Conservation (phyloP, 30 jellyfish, hydroid and myxozoan genomes). For the Hydractinia symbiolongicarpus region DNA sequence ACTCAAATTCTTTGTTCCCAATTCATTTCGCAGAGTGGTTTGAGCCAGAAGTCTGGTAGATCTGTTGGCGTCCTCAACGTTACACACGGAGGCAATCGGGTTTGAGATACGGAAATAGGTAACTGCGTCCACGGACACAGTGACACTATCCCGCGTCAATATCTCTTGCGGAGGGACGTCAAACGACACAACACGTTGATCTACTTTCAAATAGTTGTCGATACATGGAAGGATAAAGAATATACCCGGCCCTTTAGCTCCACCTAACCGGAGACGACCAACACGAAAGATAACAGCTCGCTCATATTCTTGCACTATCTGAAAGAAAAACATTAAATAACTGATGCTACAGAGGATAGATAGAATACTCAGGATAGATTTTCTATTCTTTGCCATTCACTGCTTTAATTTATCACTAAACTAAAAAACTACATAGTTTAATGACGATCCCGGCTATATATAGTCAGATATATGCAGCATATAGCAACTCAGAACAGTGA, state of each 20-base stretch:
- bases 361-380: background rate
- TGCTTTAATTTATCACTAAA: too few relatives aligned
- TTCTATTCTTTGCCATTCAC: too few relatives aligned
- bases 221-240: constrained; percentile 88
- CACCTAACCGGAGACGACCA: constrained; percentile 81
- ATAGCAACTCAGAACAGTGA: too few relatives aligned
- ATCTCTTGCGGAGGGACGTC: constrained; percentile 99
- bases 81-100: constrained; percentile 80
- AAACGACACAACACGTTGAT: constrained; percentile 79
- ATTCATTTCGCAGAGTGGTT: constrained; percentile 83
- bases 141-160: constrained; percentile 88
- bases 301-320: constrained; percentile 96
- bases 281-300: constrained; percentile 94
- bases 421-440: too few relatives aligned
- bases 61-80: constrained; percentile 91
- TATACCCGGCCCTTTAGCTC: constrained; percentile 95
- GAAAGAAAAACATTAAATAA: background rate
- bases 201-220: constrained; percentile 84
- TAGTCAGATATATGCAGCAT: too few relatives aligned
- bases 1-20: constrained; percentile 86
- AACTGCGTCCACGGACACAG: constrained; percentile 96
- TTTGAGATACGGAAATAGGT: constrained; percentile 82
- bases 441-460: too few relatives aligned
- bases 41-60: constrained; percentile 92
- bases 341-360: background rate